phyloP scores from a whole-genome alignment of 2,888 invertebrate genomes.

The Leptothorax acervorum region DNA sequence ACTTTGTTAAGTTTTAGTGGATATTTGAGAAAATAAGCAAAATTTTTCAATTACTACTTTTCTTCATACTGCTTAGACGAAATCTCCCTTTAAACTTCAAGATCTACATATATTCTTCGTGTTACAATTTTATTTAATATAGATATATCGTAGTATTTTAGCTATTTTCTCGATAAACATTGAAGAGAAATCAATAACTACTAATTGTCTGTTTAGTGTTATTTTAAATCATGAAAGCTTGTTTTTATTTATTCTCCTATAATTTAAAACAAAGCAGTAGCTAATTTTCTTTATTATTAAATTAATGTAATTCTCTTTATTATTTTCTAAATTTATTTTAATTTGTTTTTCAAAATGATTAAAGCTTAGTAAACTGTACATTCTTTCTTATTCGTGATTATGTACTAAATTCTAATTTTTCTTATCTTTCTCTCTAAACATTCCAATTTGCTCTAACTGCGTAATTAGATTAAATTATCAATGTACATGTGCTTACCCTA shows the following conservation, averaged over 20 bases:
- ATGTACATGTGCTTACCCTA: conserved; percentile 65
- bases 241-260: not conserved
- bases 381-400: not conserved
- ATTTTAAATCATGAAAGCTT: not conserved
- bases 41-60: not conserved
- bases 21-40: not conserved
- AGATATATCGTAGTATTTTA: not conserved
- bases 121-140: not conserved
- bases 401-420: not conserved
- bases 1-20: not conserved
- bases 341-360: not conserved
- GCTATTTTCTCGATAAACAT: not conserved
- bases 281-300: not conserved
- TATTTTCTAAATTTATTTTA: not conserved
- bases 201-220: not conserved
- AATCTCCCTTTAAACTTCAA: not conserved
- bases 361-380: no score
- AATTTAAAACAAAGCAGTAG: not conserved
- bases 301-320: not conserved
- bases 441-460: not conserved
- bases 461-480: not conserved
- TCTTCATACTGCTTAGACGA: not conserved
- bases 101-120: not conserved
- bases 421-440: not conserved
- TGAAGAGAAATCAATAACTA: not conserved